These are phyloP conservation scores for Dyspetes luteomarginatus DNA, from an alignment of 2,888 invertebrate genomes.

Conservation along the genomic window DNA sequence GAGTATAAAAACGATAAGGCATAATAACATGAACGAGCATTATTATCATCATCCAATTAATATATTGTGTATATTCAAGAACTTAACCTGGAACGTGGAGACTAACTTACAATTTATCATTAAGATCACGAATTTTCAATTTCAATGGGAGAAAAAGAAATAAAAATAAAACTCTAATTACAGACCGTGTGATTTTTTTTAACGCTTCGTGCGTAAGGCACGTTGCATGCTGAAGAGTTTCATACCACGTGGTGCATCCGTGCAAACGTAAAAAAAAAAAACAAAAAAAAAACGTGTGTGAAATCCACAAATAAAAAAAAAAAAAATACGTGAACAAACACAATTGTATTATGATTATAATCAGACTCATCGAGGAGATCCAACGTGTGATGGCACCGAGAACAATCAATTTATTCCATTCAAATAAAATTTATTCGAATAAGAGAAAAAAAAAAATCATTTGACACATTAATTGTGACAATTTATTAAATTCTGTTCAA, in stretches of 20 bases:
- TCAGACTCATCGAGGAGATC: constrained; percentile 42
- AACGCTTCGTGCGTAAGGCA: constrained; percentile 11
- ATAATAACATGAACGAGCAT: constrained; percentile 27
- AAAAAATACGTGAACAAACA: background rate
- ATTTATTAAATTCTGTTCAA: too few species aligned
- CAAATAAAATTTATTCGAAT: background rate
- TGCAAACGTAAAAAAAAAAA: constrained; percentile 7
- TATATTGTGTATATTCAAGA: constrained; percentile 45
- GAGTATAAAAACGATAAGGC: constrained; percentile 52
- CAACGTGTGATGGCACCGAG: constrained; percentile 29
- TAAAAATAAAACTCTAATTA: background rate
- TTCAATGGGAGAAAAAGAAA: constrained; percentile 21
- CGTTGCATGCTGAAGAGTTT: constrained; percentile 14
- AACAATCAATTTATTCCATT: constrained; percentile 23
- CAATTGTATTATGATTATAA: constrained; percentile 28
- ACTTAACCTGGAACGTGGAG: constrained; percentile 46
- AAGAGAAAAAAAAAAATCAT: background rate
- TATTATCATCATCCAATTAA: constrained; percentile 51
- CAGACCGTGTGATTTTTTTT: constrained; percentile 22
- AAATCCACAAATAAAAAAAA: constrained; percentile 13
- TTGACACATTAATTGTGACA: too few species aligned
- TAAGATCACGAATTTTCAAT: constrained; percentile 39
- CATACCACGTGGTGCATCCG: constrained; percentile 2
- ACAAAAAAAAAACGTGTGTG: constrained; percentile 4
- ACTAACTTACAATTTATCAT: constrained; percentile 46